These are phyloP conservation scores for Epizoanthus illoricatus DNA, from an alignment of 92 coral and sea anemone species.

Conservation along the genomic window DNA sequence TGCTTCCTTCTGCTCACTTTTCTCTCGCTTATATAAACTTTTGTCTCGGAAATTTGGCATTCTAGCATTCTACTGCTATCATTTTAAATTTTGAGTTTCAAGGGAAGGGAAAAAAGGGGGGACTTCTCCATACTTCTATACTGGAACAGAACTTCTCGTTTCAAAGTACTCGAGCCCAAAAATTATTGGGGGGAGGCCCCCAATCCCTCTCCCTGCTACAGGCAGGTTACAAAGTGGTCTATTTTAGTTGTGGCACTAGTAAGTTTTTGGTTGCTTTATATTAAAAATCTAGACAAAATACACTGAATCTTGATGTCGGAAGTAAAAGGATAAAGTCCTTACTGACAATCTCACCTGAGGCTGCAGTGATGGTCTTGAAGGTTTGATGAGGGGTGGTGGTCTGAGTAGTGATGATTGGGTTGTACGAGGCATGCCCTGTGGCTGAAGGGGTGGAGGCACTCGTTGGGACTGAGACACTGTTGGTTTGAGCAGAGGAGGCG, in stretches of 20 bases:
- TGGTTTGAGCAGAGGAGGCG: conserved; percentile 94
- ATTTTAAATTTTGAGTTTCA: not conserved
- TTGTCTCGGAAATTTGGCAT: no score
- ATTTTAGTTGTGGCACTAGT: no score
- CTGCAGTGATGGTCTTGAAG: conserved; percentile 75
- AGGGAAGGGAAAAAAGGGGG: no score
- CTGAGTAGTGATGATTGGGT: conserved; percentile 79
- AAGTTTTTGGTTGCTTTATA: no score
- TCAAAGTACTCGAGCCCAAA: no score
- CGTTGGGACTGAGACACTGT: conserved; percentile 78
- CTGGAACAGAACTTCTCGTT: no score
- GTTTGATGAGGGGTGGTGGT: conserved; percentile 97
- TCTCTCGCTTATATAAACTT: no score
- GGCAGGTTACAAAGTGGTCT: no score
- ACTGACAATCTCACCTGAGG: conserved; percentile 60
- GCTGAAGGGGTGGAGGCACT: conserved; percentile 64
- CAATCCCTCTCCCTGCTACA: no score
- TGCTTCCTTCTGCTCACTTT: no score
- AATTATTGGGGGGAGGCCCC: no score
- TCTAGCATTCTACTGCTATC: no score
- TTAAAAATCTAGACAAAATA: not conserved
- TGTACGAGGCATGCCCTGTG: conserved; percentile 67
- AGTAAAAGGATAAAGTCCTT: not conserved
- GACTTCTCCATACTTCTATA: not conserved
- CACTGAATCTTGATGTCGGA: not conserved